These are phyloP conservation scores for Polymixis lichenea DNA, from an alignment of 2,888 invertebrate genomes.

Conservation along the genomic window DNA sequence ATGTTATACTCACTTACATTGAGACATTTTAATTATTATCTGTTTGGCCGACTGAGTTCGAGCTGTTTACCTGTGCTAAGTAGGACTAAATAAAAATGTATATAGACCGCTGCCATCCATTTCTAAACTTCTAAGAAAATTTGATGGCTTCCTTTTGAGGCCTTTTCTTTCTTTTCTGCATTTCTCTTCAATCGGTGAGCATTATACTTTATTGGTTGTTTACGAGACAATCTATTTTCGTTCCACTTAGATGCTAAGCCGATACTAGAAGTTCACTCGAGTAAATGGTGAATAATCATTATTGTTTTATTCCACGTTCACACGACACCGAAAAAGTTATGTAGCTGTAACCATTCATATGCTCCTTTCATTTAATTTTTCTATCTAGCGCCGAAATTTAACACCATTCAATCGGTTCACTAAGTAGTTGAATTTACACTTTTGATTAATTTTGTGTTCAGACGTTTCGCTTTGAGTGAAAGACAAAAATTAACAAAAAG, in stretches of 20 bases:
- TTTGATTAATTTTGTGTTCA: background rate
- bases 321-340: background rate
- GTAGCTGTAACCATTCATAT: background rate
- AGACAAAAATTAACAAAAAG: too few species aligned
- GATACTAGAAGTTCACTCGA: background rate
- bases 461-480: background rate
- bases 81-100: background rate
- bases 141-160: background rate
- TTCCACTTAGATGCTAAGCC: background rate
- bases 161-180: too few species aligned
- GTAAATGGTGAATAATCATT: background rate
- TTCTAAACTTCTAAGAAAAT: background rate
- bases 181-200: background rate
- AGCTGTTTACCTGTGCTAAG: background rate
- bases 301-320: background rate
- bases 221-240: background rate
- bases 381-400: background rate
- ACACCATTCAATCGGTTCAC: background rate
- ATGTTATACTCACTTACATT: conserved; percentile 20
- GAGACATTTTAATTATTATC: background rate
- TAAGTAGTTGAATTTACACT: background rate
- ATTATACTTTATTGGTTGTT: background rate
- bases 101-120: too few species aligned
- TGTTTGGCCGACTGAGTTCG: background rate
- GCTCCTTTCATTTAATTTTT: background rate